Evolutionary conservation across 2,113 vertebrate genomes (phyloP).

Genomic region (Choloepus hoffmanni): DNA sequence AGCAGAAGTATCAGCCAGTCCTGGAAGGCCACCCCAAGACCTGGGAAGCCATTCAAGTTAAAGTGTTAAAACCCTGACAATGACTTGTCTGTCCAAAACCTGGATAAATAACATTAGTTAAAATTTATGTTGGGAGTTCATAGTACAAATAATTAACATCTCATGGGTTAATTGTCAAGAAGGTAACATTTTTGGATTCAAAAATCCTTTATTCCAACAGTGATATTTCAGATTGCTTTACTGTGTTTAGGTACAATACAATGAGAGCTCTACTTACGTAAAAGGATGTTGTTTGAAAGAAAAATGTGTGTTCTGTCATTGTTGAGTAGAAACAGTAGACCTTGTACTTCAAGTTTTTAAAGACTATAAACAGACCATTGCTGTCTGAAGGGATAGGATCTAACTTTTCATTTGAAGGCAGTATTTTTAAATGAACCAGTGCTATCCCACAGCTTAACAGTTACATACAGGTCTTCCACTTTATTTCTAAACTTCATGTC

Average conservation of each 20-base stretch:
- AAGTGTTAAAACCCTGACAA: conserved; percentile 2
- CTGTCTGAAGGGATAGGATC: conserved; percentile 77
- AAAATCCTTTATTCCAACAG: conserved; percentile 67
- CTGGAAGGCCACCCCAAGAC: neutral
- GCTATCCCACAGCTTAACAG: neutral
- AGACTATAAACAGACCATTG: conserved; percentile 85
- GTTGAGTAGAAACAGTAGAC: conserved; percentile 84
- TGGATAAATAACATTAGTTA: conserved; percentile 38
- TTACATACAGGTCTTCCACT: neutral
- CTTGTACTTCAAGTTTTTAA: conserved; percentile 82
- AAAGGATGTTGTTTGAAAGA: conserved; percentile 89
- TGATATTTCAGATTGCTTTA: conserved; percentile 72
- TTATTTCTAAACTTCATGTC: neutral
- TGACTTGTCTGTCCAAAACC: conserved; percentile 51
- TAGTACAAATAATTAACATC: conserved; percentile 74
- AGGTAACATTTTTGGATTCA: conserved; percentile 61
- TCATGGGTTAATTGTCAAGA: conserved; percentile 77
- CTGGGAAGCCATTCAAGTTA: conserved; percentile 33
- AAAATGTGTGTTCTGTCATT: conserved; percentile 86
- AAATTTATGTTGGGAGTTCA: conserved; percentile 40
- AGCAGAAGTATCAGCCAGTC: neutral
- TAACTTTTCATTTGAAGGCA: conserved; percentile 79
- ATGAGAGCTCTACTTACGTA: conserved; percentile 77
- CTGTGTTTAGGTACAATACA: conserved; percentile 70
- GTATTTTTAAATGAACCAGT: conserved; percentile 60